These are phyloP conservation scores for Eucriotettix oculatus DNA, from an alignment of 2,888 invertebrate genomes.

Conservation along the genomic window DNA sequence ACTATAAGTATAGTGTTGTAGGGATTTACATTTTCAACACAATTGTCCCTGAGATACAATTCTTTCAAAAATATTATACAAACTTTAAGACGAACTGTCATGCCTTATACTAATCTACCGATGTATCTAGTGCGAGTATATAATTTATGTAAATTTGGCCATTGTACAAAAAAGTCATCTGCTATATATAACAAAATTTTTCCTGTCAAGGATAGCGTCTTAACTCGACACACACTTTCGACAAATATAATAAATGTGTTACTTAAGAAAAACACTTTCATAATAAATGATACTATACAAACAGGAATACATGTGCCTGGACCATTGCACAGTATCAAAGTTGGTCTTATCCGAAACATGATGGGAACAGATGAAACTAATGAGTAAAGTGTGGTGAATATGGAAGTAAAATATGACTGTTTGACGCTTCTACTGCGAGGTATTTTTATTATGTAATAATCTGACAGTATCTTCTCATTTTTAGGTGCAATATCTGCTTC, in stretches of 20 bases:
- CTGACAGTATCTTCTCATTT: conserved; percentile 13
- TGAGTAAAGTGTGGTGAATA: conserved; percentile 62
- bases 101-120: conserved; percentile 38
- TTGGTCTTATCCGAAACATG: conserved; percentile 51
- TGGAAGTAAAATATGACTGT: conserved; percentile 65
- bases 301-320: conserved; percentile 94
- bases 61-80: no score
- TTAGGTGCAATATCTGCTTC: conserved; percentile 26
- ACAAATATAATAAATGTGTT: conserved; percentile 70
- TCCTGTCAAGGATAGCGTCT: conserved; percentile 75
- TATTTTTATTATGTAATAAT: conserved; percentile 40
- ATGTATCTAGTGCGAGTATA: conserved; percentile 57
- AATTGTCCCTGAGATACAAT: no score
- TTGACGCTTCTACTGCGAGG: conserved; percentile 75
- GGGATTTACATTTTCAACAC: no score
- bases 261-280: conserved; percentile 47
- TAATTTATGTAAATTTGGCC: conserved; percentile 56
- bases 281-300: conserved; percentile 58
- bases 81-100: no score
- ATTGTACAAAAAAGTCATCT: conserved; percentile 83
- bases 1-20: no score
- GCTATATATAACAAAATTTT: conserved; percentile 68
- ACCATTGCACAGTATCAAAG: conserved; percentile 81
- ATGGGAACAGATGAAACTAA: conserved; percentile 50
- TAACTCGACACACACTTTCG: conserved; percentile 89